A percentile compares a stretch with the other conserved stretches of the same genome.
phyloP scores from a whole-genome alignment of 2,888 invertebrate genomes.

The Leptopilina myrica region DNA sequence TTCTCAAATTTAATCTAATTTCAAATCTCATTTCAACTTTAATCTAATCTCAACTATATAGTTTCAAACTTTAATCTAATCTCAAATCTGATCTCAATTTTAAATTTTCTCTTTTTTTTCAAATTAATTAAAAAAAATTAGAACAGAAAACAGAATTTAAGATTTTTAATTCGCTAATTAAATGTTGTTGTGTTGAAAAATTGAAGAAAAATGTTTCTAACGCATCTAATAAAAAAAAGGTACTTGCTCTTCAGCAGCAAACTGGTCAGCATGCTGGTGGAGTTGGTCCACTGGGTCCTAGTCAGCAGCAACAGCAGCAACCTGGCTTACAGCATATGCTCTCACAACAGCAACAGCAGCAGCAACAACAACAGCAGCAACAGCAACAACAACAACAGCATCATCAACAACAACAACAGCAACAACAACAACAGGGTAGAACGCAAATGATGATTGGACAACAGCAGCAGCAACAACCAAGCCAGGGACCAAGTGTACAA shows the following conservation, averaged over 20 bases:
- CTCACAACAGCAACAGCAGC: slow-evolving; percentile 79
- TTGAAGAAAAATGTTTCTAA: slow-evolving; percentile 20
- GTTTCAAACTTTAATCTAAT: too few species aligned
- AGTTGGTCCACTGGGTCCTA: slow-evolving; percentile 70
- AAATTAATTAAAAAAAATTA: too few species aligned
- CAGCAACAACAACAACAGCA: slow-evolving; percentile 75
- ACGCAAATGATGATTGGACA: slow-evolving; percentile 76
- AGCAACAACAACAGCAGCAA: slow-evolving; percentile 76
- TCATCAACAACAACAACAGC: slow-evolving; percentile 72
- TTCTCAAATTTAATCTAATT: too few species aligned
- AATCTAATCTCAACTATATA: too few species aligned
- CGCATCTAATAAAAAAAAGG: slow-evolving; percentile 53
- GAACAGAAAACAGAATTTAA: too few species aligned
- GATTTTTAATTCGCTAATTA: neutral
- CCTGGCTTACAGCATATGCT: slow-evolving; percentile 75
- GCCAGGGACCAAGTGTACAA: slow-evolving; percentile 63
- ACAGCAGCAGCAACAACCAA: slow-evolving; percentile 65
- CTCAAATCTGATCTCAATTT: too few species aligned
- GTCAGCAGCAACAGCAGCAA: slow-evolving; percentile 75
- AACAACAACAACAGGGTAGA: slow-evolving; percentile 79
- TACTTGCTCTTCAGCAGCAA: slow-evolving; percentile 71
- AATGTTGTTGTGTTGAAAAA: neutral
- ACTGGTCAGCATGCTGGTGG: slow-evolving; percentile 71
- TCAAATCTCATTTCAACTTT: too few species aligned
- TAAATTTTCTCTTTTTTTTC: too few species aligned